Evolutionary conservation across 2,888 invertebrate species (phyloP), one percentile per base, ranked within the genome.

Genomic region (Herminia tarsipennalis): DNA sequence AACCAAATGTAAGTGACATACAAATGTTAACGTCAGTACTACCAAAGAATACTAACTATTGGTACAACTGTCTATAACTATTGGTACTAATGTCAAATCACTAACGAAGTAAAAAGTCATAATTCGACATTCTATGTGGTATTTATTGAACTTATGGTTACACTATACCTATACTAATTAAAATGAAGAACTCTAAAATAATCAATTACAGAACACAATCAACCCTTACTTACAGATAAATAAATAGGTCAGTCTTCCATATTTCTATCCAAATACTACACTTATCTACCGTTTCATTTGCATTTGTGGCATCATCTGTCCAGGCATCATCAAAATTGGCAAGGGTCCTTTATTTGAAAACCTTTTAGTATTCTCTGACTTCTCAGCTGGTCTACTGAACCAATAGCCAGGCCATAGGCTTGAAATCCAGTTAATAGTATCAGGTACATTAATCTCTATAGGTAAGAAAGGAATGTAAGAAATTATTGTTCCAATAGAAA

Each of bases 371-470:
- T 48, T 66, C 6, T 14, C 53, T 21, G 56, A 54, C 14, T 62
- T 62, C 27, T 59, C 67, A 10, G 45, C 53, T 40, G 67, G 73
- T 17, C 73, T 73, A 21, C 77, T 65, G 39, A 86, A 80, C 33
- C 78, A 73, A 32, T 83, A 81, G 1, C 86, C 84, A 6, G 83
- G 73, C 27, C 89, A 74, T 0, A 86, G 78, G 27, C 78, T 66
- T 0, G 80, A 62, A 32, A 91, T 82, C 88, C 87, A 88, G 0
- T 82, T 74, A 37, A 94, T 81, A 0, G 92, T 81, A 58, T 94
- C 93, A 1, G 94, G 94, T 0, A 94, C 92, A 67, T 94, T 94
- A 1, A 94, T 78, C 78, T 94, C 93, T 38, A 94, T 81, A 0
- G 94, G 94, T 12, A 94, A 78, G 70, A 93, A 93, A 0, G 93